phyloP scores from a whole-genome alignment of 2,113 vertebrate species.

The Stictonetta naevosa region DNA sequence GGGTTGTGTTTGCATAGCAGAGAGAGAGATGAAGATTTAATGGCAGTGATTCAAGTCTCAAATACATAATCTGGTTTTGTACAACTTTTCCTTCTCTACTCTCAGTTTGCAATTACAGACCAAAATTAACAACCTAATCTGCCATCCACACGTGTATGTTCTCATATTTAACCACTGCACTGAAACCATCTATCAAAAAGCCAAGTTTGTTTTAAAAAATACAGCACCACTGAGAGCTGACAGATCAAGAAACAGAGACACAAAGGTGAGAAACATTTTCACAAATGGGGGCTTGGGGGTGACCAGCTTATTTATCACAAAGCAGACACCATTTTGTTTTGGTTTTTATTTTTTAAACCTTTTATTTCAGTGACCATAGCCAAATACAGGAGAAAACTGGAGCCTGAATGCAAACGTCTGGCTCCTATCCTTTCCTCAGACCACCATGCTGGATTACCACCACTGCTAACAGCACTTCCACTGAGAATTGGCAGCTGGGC shows the following conservation, averaged over 20 bases:
- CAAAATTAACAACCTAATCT: neutral
- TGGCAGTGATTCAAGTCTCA: neutral
- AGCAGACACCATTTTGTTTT: neutral
- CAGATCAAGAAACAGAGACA: neutral
- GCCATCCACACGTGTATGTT: neutral
- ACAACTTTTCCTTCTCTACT: neutral
- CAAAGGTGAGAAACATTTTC: neutral
- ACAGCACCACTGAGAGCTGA: accelerated
- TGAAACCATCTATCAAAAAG: neutral
- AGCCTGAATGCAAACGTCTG: conserved; percentile 45
- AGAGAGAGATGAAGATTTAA: neutral
- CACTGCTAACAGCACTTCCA: conserved; percentile 37
- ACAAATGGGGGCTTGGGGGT: neutral
- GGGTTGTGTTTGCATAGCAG: neutral
- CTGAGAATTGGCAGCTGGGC: conserved; percentile 51
- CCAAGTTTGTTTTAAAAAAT: neutral
- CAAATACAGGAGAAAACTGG: conserved; percentile 31
- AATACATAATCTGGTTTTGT: neutral
- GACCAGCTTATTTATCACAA: neutral
- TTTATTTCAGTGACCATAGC: neutral
- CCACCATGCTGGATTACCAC: conserved; percentile 64
- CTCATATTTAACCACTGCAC: neutral
- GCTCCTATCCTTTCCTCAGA: conserved; percentile 39
- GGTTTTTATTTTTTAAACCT: neutral
- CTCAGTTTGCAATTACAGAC: neutral